Conservation (phyloP, 2,888 invertebrate genomes). For the Drosophila ustulata region DNA sequence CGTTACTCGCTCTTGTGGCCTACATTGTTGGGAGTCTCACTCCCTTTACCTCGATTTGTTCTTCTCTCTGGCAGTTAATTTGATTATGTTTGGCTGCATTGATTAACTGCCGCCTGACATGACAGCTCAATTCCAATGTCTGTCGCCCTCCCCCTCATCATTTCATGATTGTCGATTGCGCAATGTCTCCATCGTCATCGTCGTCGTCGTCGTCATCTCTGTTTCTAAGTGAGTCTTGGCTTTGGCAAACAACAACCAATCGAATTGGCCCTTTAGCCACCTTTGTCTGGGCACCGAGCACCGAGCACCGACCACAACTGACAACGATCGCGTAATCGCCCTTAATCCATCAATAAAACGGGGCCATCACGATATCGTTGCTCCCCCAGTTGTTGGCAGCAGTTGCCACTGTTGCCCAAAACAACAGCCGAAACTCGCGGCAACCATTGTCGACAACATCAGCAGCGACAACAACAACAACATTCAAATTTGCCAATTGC, state of each 20-base stretch:
- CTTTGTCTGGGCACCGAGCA: constrained; percentile 37
- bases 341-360: constrained; percentile 84
- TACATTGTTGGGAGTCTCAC: constrained; percentile 9
- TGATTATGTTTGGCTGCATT: constrained; percentile 80
- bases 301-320: constrained; percentile 74
- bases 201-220: constrained; percentile 26
- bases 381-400: constrained; percentile 56
- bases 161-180: constrained; percentile 81
- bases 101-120: constrained; percentile 84
- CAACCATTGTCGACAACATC: constrained; percentile 69
- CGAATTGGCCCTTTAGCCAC: constrained; percentile 68
- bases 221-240: constrained; percentile 40
- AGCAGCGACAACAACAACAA: constrained; percentile 36
- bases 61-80: constrained; percentile 74
- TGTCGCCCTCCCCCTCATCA: constrained; percentile 6
- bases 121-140: constrained; percentile 82
- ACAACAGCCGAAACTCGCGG: constrained; percentile 40
- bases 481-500: constrained; percentile 78
- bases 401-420: constrained; percentile 64
- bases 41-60: constrained; percentile 26
- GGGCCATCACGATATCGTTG: constrained; percentile 83
- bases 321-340: constrained; percentile 84
- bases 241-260: constrained; percentile 65
- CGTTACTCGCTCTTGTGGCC: constrained; percentile 15
- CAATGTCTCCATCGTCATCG: constrained; percentile 64